phyloP scores from a whole-genome alignment of 2,888 invertebrate genomes.

The Apamea crenata region DNA sequence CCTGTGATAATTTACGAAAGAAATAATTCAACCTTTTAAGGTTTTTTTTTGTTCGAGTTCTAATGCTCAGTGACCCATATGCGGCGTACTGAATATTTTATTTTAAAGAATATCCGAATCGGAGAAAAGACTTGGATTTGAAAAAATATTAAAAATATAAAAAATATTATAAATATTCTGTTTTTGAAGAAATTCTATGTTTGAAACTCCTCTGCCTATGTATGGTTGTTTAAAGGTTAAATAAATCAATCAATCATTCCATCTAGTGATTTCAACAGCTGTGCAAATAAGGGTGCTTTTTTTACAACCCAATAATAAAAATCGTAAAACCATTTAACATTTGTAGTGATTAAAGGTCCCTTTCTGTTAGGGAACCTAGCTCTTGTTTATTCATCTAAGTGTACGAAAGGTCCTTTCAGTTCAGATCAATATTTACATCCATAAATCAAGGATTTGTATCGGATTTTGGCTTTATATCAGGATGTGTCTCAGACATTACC shows the following conservation, averaged over 20 bases:
- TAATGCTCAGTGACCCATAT: conserved; percentile 9
- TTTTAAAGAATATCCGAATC: neutral
- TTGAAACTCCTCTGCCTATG: neutral
- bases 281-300: conserved; percentile 27
- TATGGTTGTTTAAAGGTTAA: neutral
- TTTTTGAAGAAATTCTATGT: neutral
- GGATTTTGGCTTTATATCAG: conserved; percentile 44
- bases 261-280: neutral
- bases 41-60: conserved; percentile 7
- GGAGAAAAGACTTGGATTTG: conserved; percentile 7
- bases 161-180: no score
- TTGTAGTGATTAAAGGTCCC: conserved; percentile 11
- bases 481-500: conserved; percentile 45
- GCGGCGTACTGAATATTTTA: neutral
- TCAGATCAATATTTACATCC: conserved; percentile 53
- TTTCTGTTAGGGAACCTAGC: conserved; percentile 33
- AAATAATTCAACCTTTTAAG: conserved; percentile 17
- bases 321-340: conserved; percentile 27
- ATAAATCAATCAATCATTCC: conserved; percentile 10
- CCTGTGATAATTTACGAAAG: neutral
- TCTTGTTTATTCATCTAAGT: conserved; percentile 39
- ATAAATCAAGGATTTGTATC: conserved; percentile 62
- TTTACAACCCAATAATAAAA: conserved; percentile 8
- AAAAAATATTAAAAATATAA: no score
- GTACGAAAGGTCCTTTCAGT: conserved; percentile 23